Conservation (phyloP, 2,797 vertebrate species). For the Chanos chanos region DNA sequence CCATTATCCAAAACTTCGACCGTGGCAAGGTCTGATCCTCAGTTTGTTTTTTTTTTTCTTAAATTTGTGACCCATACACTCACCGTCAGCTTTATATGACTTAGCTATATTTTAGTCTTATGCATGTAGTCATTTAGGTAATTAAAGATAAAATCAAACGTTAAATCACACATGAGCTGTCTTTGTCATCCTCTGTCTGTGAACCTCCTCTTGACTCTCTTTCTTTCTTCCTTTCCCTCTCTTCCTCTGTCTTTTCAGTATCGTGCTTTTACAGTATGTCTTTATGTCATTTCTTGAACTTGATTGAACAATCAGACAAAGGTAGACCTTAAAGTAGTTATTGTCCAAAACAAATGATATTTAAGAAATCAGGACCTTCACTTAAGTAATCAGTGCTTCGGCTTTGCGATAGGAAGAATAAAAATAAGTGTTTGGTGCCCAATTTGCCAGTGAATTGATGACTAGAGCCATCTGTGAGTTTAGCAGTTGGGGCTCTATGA, state of each 20-base stretch:
- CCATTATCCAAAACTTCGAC: slow-evolving; percentile 97
- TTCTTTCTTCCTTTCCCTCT: neutral
- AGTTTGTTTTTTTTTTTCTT: neutral
- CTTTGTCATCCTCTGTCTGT: too few species aligned
- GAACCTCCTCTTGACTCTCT: too few species aligned
- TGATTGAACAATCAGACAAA: slow-evolving; percentile 27
- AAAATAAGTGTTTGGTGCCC: slow-evolving; percentile 39
- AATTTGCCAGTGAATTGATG: slow-evolving; percentile 53
- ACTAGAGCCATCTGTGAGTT: slow-evolving; percentile 55
- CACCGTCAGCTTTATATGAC: too few species aligned
- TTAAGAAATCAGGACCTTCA: slow-evolving; percentile 27
- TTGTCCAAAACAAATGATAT: slow-evolving; percentile 28
- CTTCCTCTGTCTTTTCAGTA: neutral
- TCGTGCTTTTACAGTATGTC: neutral
- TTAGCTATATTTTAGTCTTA: too few species aligned
- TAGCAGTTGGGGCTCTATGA: slow-evolving; percentile 40
- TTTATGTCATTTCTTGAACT: neutral
- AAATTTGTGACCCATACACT: neutral
- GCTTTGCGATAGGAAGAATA: neutral
- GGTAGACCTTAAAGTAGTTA: slow-evolving; percentile 28
- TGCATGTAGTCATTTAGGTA: too few species aligned
- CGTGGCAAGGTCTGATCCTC: slow-evolving; percentile 83
- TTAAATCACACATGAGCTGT: too few species aligned
- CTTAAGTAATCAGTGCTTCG: slow-evolving; percentile 13
- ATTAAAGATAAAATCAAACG: too few species aligned